phyloP scores from a whole-genome alignment of 2,888 invertebrate genomes.

The Drosophila birchii region DNA sequence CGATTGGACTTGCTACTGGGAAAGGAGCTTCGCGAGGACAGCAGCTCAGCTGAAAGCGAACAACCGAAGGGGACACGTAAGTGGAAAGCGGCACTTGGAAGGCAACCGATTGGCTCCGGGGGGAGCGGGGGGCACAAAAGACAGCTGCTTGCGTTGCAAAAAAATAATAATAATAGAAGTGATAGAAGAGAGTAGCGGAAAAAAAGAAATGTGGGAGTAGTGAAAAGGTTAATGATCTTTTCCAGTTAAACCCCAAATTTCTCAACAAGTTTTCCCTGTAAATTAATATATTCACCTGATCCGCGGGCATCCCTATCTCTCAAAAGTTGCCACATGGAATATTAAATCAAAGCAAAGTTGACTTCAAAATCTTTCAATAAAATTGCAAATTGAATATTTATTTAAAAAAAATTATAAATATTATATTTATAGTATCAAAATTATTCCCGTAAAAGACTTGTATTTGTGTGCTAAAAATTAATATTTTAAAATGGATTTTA shows the following conservation, averaged over 20 bases:
- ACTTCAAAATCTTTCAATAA: too few species aligned
- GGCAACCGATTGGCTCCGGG: not conserved
- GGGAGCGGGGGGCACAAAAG: conserved; percentile 5
- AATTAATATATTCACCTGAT: not conserved
- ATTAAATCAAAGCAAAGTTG: not conserved
- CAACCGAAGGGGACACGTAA: conserved; percentile 51
- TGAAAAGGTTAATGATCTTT: conserved; percentile 38
- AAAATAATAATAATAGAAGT: conserved; percentile 32
- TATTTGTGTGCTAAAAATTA: not conserved
- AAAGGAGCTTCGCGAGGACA: conserved; percentile 12
- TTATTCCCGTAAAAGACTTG: not conserved
- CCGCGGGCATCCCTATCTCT: not conserved
- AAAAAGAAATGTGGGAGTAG: conserved; percentile 11
- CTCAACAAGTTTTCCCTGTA: conserved; percentile 1
- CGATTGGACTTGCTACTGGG: conserved; percentile 1
- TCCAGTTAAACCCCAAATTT: not conserved
- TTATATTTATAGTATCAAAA: not conserved
- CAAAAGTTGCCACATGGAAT: conserved; percentile 5
- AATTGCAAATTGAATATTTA: not conserved
- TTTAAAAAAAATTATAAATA: not conserved
- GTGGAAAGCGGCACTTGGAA: conserved; percentile 34
- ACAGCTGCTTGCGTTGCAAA: conserved; percentile 77
- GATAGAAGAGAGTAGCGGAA: conserved; percentile 34
- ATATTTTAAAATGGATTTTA: not conserved
- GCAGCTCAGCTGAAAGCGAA: conserved; percentile 26